Evolutionary conservation across 2,888 invertebrate genomes (phyloP).

Genomic region (Congeria kusceri): DNA sequence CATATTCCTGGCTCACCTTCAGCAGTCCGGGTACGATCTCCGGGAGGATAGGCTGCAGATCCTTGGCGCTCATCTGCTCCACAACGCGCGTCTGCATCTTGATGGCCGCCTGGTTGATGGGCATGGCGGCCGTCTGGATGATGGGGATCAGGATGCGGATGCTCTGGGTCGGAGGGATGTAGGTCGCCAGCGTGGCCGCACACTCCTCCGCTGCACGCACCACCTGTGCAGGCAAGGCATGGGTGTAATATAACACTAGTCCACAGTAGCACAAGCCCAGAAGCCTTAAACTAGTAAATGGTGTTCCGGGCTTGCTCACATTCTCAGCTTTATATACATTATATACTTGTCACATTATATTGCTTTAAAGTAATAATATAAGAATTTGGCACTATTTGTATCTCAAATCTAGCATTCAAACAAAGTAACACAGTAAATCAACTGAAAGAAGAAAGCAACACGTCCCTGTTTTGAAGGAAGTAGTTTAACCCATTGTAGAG

Average conservation of each 20-base stretch:
- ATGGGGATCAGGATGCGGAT: slow-evolving; percentile 92
- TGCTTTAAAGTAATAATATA: too few relatives aligned
- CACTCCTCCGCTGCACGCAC: slow-evolving; percentile 95
- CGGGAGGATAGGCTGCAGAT: slow-evolving; percentile 87
- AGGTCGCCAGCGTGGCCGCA: slow-evolving; percentile 91
- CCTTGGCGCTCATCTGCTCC: slow-evolving; percentile 39
- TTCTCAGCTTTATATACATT: too few relatives aligned
- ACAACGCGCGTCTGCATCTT: slow-evolving; percentile 89
- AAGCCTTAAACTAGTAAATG: too few relatives aligned
- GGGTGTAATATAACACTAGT: background rate
- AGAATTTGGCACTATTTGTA: too few relatives aligned
- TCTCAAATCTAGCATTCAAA: too few relatives aligned
- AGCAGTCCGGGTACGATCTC: slow-evolving; percentile 95
- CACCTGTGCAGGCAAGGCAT: slow-evolving; percentile 86
- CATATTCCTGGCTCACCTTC: slow-evolving; percentile 88
- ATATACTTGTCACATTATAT: too few relatives aligned
- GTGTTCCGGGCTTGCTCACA: too few relatives aligned
- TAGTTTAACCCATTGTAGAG: too few relatives aligned
- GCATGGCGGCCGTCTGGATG: slow-evolving; percentile 93
- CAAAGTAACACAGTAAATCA: too few relatives aligned
- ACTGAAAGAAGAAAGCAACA: too few relatives aligned
- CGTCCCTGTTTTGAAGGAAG: too few relatives aligned
- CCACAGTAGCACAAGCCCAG: too few relatives aligned
- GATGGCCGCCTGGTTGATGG: slow-evolving; percentile 95
- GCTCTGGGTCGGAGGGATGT: slow-evolving; percentile 92